These are phyloP conservation scores for Anarsia innoxiella DNA, from an alignment of 2,888 invertebrate species.

Conservation along the genomic window DNA sequence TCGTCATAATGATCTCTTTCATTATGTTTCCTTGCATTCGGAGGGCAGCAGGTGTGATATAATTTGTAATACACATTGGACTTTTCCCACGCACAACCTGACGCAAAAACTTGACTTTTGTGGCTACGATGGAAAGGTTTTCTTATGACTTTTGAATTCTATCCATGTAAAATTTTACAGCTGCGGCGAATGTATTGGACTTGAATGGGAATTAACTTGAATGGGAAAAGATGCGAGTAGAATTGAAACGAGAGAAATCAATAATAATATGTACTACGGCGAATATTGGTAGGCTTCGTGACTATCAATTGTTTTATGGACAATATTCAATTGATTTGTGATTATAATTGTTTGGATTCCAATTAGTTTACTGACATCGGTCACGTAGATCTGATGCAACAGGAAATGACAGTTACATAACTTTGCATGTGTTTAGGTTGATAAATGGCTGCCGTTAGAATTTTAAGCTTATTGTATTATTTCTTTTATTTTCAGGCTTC, in stretches of 20 bases:
- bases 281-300: conserved; percentile 19
- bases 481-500: conserved; percentile 76
- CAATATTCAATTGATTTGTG: conserved; percentile 9
- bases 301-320: conserved; percentile 11
- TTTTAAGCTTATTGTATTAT: conserved; percentile 8
- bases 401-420: conserved; percentile 5
- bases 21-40: conserved; percentile 22
- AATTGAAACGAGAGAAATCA: conserved; percentile 24
- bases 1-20: conserved; percentile 42
- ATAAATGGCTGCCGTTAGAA: neutral
- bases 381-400: conserved; percentile 5
- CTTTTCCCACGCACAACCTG: conserved; percentile 46
- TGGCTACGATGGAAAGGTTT: conserved; percentile 30
- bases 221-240: conserved; percentile 26
- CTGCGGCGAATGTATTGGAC: conserved; percentile 25
- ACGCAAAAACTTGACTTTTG: conserved; percentile 28
- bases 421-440: neutral
- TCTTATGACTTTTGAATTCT: conserved; percentile 31
- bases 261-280: conserved; percentile 24
- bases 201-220: conserved; percentile 23
- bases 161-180: conserved; percentile 26
- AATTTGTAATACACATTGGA: conserved; percentile 45
- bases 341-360: conserved; percentile 14
- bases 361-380: conserved; percentile 5
- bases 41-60: conserved; percentile 44